Evolutionary conservation across 2,888 invertebrate genomes (phyloP).

Genomic region (Boloria euphrosyne): DNA sequence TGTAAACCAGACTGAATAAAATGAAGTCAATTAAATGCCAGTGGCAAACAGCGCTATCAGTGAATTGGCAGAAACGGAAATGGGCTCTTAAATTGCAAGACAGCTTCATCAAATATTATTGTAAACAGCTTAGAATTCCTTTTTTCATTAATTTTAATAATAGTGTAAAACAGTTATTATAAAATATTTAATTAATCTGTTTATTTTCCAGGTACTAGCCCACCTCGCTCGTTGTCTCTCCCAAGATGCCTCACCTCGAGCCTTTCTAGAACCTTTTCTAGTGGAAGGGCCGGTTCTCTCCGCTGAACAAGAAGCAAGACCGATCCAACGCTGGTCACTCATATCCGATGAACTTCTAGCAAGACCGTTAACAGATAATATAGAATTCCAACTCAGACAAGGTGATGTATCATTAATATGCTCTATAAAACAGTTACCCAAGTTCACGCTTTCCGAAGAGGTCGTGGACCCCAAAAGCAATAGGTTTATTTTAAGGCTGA

Average conservation of each 20-base stretch:
- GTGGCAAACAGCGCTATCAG: too few species aligned
- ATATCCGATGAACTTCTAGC: constrained; percentile 96
- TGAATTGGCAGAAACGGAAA: too few species aligned
- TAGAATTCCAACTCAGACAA: constrained; percentile 95
- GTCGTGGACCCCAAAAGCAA: constrained; percentile 98
- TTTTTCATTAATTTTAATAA: too few species aligned
- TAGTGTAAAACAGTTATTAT: too few species aligned
- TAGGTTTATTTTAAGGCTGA: constrained; percentile 95
- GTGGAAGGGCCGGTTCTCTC: constrained; percentile 92
- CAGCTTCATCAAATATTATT: too few species aligned
- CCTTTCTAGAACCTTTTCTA: constrained; percentile 97
- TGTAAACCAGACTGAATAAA: too few species aligned
- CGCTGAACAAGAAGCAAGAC: constrained; percentile 90
- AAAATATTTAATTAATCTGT: not conserved
- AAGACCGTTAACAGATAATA: constrained; percentile 90
- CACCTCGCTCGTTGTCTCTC: constrained; percentile 96
- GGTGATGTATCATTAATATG: constrained; percentile 96
- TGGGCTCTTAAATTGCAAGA: too few species aligned
- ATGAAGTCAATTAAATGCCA: too few species aligned
- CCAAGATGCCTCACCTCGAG: constrained; percentile 95
- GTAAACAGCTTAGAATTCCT: too few species aligned
- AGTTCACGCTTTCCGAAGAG: constrained; percentile 97
- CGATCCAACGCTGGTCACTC: constrained; percentile 97
- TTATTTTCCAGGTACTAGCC: constrained; percentile 83
- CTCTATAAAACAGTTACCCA: constrained; percentile 92